Percentiles rank a stretch among this genome's conserved stretches.
Evolutionary conservation across 1,140 invertebrate genomes (phyloP).

Genomic region (Drosophila yakuba): DNA sequence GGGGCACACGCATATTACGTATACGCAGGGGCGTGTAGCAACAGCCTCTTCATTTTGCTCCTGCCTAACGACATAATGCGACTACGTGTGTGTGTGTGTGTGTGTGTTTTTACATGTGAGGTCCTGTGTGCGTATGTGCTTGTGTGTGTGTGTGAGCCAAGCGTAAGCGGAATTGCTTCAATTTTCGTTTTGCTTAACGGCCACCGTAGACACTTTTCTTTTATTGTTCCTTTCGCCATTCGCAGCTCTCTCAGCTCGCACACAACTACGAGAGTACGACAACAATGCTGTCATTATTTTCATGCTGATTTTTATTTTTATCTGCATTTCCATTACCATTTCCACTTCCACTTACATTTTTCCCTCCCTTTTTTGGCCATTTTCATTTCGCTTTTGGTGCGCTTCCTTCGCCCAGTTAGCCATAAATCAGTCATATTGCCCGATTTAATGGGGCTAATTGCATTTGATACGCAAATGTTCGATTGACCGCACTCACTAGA

Average conservation of each 20-base stretch:
- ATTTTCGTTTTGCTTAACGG: conserved; percentile 82
- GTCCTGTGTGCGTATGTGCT: not conserved
- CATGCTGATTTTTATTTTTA: conserved; percentile 83
- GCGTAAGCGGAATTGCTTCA: conserved; percentile 75
- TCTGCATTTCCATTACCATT: conserved; percentile 81
- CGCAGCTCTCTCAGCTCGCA: conserved; percentile 4
- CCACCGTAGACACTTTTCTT: conserved; percentile 80
- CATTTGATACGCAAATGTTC: conserved; percentile 76
- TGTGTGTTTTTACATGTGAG: conserved; percentile 23
- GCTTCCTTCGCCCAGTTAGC: conserved; percentile 10
- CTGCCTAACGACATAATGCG: conserved; percentile 78
- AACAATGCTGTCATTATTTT: conserved; percentile 77
- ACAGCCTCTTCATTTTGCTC: conserved; percentile 79
- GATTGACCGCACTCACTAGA: conserved; percentile 50
- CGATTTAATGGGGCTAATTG: conserved; percentile 76
- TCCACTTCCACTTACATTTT: conserved; percentile 69
- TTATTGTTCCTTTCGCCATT: conserved; percentile 70
- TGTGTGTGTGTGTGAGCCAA: conserved; percentile 13
- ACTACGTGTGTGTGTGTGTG: conserved; percentile 18
- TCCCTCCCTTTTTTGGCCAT: conserved; percentile 18
- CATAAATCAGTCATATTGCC: conserved; percentile 78
- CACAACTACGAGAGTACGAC: conserved; percentile 40
- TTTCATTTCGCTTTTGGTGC: conserved; percentile 30
- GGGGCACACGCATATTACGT: conserved; percentile 71
- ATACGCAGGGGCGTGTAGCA: conserved; percentile 76